These are phyloP conservation scores for Choloepus hoffmanni DNA, from an alignment of 2,113 vertebrate species.

Conservation along the genomic window DNA sequence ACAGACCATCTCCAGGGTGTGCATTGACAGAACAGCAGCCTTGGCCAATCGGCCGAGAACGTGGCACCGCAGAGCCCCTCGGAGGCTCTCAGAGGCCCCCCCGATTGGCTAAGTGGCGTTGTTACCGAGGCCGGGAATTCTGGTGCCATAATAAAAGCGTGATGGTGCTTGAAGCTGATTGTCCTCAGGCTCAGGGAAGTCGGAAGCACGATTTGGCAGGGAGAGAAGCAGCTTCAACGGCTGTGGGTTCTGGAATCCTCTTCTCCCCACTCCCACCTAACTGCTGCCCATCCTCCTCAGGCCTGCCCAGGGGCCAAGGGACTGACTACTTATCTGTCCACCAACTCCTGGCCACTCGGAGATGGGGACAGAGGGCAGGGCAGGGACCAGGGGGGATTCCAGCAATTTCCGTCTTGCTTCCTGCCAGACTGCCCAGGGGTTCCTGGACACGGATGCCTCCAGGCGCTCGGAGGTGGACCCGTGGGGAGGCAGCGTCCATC, in stretches of 20 bases:
- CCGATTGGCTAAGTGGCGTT: background rate
- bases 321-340: background rate
- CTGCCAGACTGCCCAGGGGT: background rate
- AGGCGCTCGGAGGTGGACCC: background rate
- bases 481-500: rapidly evolving
- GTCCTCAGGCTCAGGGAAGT: too few species aligned
- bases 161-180: background rate
- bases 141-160: rapidly evolving
- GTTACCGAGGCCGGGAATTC: background rate
- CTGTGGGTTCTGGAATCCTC: background rate
- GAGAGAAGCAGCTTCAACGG: background rate
- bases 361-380: background rate
- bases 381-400: background rate
- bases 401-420: background rate
- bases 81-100: background rate
- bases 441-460: background rate
- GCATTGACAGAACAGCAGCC: rapidly evolving
- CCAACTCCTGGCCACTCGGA: background rate
- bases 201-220: background rate
- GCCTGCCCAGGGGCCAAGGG: background rate
- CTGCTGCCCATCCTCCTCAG: background rate
- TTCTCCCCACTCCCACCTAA: too few species aligned
- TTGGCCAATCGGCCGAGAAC: rapidly evolving
- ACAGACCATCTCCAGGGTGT: rapidly evolving
- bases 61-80: rapidly evolving